A percentile compares a stretch with the other conserved stretches of the same genome.
These are phyloP conservation scores for Luscinia luscinia DNA, from an alignment of 2,797 vertebrate genomes.

Conservation along the genomic window DNA sequence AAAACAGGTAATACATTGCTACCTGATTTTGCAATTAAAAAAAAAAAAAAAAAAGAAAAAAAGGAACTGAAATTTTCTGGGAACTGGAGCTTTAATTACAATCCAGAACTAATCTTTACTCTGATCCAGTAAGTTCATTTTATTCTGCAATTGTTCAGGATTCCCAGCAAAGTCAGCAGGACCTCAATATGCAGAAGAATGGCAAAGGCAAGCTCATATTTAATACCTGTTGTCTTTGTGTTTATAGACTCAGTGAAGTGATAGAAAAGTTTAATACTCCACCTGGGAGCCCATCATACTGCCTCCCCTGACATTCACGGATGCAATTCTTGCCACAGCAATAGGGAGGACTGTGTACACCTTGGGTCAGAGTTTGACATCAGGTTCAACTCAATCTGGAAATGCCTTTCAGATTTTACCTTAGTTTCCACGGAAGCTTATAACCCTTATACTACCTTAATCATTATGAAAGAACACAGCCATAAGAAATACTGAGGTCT, in stretches of 20 bases:
- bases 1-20: slow-evolving; percentile 1
- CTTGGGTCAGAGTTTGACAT: background rate
- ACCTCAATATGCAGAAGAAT: background rate
- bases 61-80: background rate
- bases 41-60: too few species aligned
- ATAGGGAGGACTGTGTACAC: background rate
- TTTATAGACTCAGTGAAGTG: background rate
- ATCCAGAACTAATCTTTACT: slow-evolving; percentile 1
- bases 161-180: background rate
- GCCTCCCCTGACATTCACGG: background rate
- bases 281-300: background rate
- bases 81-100: background rate
- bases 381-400: background rate
- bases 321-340: background rate
- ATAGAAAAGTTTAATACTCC: background rate
- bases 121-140: background rate
- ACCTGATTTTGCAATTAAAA: background rate
- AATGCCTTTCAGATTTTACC: background rate
- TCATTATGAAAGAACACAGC: background rate
- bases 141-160: background rate
- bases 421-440: background rate
- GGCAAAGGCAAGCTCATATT: background rate
- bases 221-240: background rate
- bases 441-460: background rate
- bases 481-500: background rate